Conservation (phyloP, 2,797 vertebrate genomes). For the Pantherophis alleghaniensis region DNA sequence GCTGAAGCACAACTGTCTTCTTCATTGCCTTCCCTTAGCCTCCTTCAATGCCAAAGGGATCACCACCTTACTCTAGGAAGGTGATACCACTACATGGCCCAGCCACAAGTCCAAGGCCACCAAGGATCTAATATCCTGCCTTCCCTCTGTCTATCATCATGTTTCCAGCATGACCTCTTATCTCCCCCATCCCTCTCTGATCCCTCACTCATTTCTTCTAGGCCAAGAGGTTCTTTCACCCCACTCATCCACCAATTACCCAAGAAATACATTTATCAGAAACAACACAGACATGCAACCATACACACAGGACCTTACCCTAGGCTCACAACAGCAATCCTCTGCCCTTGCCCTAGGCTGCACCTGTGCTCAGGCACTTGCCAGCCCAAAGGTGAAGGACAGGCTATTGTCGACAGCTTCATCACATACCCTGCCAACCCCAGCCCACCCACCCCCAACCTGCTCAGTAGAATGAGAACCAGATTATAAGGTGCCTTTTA, state of each 20-base stretch:
- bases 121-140: not conserved
- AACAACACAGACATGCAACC: not conserved
- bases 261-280: not conserved
- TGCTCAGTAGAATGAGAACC: not conserved
- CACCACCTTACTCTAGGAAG: not conserved
- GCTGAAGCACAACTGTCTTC: not conserved
- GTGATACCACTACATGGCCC: not conserved
- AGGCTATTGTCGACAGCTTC: not conserved
- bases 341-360: not conserved
- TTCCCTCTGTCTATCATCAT: not conserved
- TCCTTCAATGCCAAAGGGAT: not conserved
- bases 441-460: not conserved
- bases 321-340: not conserved
- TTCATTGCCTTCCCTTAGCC: not conserved
- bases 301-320: not conserved
- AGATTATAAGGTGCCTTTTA: conserved; percentile 49
- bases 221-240: not conserved
- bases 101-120: not conserved
- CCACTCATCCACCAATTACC: not conserved
- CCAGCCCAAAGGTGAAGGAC: not conserved
- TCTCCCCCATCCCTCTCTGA: not conserved
- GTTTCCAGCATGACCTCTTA: not conserved
- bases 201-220: not conserved
- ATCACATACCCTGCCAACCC: not conserved
- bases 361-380: not conserved